These are phyloP conservation scores for Frieseomelitta varia DNA, from an alignment of 1,140 invertebrate genomes.

Conservation along the genomic window DNA sequence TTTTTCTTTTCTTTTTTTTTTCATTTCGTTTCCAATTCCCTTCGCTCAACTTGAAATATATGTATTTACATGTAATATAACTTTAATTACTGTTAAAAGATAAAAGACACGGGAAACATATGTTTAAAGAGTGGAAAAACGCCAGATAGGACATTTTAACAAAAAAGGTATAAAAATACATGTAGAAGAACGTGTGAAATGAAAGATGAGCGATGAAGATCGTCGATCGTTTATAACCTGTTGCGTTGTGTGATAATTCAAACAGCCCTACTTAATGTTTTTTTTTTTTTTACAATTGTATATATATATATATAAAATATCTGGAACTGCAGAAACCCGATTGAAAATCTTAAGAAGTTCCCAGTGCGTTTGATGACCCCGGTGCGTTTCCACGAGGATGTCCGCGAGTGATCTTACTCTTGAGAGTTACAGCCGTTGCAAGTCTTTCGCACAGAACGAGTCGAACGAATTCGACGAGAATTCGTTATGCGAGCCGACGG, in stretches of 20 bases:
- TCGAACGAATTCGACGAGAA: conserved; percentile 22
- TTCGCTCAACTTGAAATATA: background rate
- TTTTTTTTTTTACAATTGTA: conserved; percentile 28
- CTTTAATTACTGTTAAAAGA: background rate
- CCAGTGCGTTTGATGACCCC: too few species aligned
- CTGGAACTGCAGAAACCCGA: background rate
- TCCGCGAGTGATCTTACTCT: background rate
- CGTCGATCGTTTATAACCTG: conserved; percentile 16
- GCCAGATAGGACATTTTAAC: background rate
- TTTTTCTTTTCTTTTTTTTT: too few species aligned
- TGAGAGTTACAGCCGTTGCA: too few species aligned
- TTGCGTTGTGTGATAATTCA: conserved; percentile 36
- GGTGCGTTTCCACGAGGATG: background rate
- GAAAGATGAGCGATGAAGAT: background rate
- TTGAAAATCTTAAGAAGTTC: background rate
- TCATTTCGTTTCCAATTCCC: background rate
- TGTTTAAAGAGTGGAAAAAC: background rate
- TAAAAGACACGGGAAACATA: background rate
- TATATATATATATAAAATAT: background rate
- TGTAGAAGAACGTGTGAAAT: background rate
- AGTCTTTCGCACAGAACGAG: background rate
- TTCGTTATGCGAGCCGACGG: conserved; percentile 49
- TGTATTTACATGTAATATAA: background rate
- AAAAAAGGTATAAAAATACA: background rate
- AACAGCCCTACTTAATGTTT: background rate